A percentile compares a stretch with the other conserved stretches of the same genome.
Evolutionary conservation across 2,888 invertebrate genomes (phyloP).

Genomic region (Galerucella calmariensis): DNA sequence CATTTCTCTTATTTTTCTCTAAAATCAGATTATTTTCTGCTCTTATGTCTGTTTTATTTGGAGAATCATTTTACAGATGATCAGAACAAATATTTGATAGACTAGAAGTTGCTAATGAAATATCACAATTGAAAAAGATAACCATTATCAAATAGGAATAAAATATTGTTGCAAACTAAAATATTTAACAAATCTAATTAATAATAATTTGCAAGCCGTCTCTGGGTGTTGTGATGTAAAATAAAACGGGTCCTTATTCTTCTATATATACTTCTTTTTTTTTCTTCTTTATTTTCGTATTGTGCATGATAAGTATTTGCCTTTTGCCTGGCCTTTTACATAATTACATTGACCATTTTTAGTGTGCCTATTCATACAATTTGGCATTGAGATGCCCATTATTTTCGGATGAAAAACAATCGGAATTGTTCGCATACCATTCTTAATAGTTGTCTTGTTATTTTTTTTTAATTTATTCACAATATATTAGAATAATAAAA

Average conservation of each 20-base stretch:
- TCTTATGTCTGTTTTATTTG: too few relatives aligned
- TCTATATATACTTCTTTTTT: conserved; percentile 28
- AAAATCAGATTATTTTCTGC: too few relatives aligned
- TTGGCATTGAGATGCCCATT: conserved; percentile 24
- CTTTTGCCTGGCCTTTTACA: conserved; percentile 40
- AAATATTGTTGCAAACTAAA: too few relatives aligned
- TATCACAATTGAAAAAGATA: too few relatives aligned
- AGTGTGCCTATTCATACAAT: conserved; percentile 30
- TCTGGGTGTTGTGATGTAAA: conserved; percentile 30
- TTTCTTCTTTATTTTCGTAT: conserved; percentile 35
- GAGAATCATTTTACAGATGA: too few relatives aligned
- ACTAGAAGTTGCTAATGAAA: too few relatives aligned
- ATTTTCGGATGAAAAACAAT: conserved; percentile 17
- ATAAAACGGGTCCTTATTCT: conserved; percentile 43
- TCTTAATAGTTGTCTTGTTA: background rate
- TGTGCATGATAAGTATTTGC: conserved; percentile 39
- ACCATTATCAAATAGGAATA: too few relatives aligned
- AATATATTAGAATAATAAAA: background rate
- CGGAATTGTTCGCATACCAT: conserved; percentile 13
- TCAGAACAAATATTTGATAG: too few relatives aligned
- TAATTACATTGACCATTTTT: conserved; percentile 40
- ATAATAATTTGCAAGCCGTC: background rate
- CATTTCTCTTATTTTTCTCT: too few relatives aligned
- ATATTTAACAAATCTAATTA: too few relatives aligned
- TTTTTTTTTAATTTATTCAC: background rate